Base-by-base conservation (phyloP, 2,113 vertebrate species). In the Poicephalus gulielmi region DNA sequence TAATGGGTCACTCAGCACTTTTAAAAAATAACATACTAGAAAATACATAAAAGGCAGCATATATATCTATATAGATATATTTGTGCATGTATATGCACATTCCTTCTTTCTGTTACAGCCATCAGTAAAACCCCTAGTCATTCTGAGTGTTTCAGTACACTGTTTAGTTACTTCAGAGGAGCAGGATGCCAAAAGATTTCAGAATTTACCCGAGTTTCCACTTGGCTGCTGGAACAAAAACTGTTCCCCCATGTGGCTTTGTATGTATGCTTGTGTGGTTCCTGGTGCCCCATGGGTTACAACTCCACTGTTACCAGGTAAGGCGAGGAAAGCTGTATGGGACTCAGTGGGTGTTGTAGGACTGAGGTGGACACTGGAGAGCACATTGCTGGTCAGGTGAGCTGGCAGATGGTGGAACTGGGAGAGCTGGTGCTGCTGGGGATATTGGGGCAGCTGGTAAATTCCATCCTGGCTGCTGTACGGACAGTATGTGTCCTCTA, bases 211-310 rank as follows among this genome's bases (percentile, higher is more conserved):
- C 2, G 57, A 66, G 46, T 71, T 95, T 84, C 86, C 97, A 50
- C 91, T 74, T 9, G 95, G 70, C 2, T 98, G 97, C 92, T 99
- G 98, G 64, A 98, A 90, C 73, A 98, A 80, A 22, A 98, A 83
- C 35, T 98, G 99, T 30, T 94, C 95, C 0, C 52, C 94, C 0
- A 23, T 1, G 25, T 98, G 97, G 4, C 97, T 97, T 62, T 98
- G 98, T 57, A 97, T 93, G 17, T 97, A 99, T 30, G 91, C 27
- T 43, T 98, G 98, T 2, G 98, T 80, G 2, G 44, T 7, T 24
- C 94, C 98, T 25, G 70, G 50, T 3, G 96, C 76, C 30, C 97
- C 97, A 33, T 96, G 98, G 52, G 96, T 96, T 84, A 98, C 31
- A 19, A 97, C 91, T 44, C 97, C 97, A 3, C 92, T 12, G 60